Evolutionary conservation across 2,797 vertebrate species (phyloP), one percentile per base, ranked within the genome.

Genomic region (Muraenolepis orangiensis): DNA sequence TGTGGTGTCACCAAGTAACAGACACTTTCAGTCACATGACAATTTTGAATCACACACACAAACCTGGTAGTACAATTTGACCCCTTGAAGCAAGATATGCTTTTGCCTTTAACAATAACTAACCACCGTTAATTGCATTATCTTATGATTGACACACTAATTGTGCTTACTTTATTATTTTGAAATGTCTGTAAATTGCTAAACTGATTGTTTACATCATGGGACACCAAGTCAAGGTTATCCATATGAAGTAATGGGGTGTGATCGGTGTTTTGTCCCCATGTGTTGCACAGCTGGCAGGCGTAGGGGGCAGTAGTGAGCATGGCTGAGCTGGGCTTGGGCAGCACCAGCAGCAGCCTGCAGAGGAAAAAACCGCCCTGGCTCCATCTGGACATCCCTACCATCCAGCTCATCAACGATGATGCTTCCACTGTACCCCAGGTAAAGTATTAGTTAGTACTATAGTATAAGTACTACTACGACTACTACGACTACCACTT

Each of bases 311-410:
- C 74, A 76, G 51, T 51, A 2, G 80, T 74, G 86, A 93, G 78
- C 46, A 98, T 98, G 97, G 93, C 92, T 28, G 95, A 97, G 85
- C 83, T 14, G 0, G 92, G 93, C 7, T 90, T 87, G 0, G 94
- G 95, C 85, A 95, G 94, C 90, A 93, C 93, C 0, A 87, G 36
- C 87, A 96, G 93, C 91, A 96, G 95, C 82, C 93, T 97, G 79
- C 96, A 96, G 91, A 92, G 94, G 78, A 98, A 97, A 86, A 98
- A 99, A 87, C 96, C 97, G 0, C 96, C 96, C 32, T 96, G 97
- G 96, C 91, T 98, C 51, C 94, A 92, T 86, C 84, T 98, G 89
- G 96, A 99, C 87, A 96, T 96, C 77, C 97, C 96, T 0, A 91
- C 87, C 3, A 29, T 84, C 30, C 79, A 92, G 74, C 84, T 89